Evolutionary conservation across 2,113 vertebrate species (phyloP).

Genomic region (Spea multiplicata): DNA sequence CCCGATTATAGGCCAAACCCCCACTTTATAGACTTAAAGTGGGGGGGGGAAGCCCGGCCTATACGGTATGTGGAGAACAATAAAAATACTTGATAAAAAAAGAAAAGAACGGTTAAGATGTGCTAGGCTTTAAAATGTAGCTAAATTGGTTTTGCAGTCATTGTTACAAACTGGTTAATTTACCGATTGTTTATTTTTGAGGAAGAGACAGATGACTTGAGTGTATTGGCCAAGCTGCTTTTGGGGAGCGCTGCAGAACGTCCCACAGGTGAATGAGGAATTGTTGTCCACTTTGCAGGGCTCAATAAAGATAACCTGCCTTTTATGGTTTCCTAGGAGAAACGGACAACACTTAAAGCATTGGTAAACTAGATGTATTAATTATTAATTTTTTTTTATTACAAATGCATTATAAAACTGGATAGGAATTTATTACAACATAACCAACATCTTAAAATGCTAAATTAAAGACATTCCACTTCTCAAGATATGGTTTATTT

Average conservation of each 20-base stretch:
- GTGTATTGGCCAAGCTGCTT: slow-evolving; percentile 54
- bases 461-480: not conserved
- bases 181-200: slow-evolving; percentile 90
- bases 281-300: slow-evolving; percentile 59
- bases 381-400: not conserved
- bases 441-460: not conserved
- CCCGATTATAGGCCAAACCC: too few species aligned
- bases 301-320: slow-evolving; percentile 64
- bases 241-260: slow-evolving; percentile 46
- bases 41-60: too few species aligned
- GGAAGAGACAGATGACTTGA: slow-evolving; percentile 70
- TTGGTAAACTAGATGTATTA: not conserved
- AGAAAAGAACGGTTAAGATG: too few species aligned
- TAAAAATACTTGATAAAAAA: too few species aligned
- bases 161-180: slow-evolving; percentile 18
- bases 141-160: too few species aligned
- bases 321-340: slow-evolving; percentile 56
- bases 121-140: too few species aligned
- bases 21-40: too few species aligned
- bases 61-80: too few species aligned
- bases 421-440: not conserved
- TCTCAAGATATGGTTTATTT: not conserved
- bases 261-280: slow-evolving; percentile 51
- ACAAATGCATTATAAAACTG: not conserved
- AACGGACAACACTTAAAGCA: not conserved